Percentiles rank a stretch among this genome's conserved stretches.
Conservation (phyloP, 2,113 vertebrate genomes). For the Eira barbara region DNA sequence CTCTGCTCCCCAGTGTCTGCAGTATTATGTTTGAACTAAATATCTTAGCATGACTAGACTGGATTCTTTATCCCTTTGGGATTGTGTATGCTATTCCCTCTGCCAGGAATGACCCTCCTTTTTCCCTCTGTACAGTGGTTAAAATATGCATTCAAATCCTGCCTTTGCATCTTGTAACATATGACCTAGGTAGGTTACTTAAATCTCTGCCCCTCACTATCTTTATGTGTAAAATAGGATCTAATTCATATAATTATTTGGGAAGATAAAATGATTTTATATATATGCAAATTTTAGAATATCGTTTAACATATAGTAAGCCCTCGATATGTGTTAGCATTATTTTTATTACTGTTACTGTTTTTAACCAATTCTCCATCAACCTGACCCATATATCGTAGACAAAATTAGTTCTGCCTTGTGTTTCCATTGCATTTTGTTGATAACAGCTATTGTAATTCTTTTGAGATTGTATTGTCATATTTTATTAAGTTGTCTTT, state of each 20-base stretch:
- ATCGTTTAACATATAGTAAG: not conserved
- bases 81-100: not conserved
- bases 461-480: not conserved
- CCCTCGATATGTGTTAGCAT: not conserved
- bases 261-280: not conserved
- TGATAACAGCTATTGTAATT: not conserved
- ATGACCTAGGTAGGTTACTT: not conserved
- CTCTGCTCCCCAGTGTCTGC: not conserved
- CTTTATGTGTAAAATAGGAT: not conserved
- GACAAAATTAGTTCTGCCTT: not conserved
- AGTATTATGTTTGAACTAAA: not conserved
- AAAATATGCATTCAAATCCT: not conserved
- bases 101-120: not conserved
- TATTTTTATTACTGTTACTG: not conserved
- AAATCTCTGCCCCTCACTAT: not conserved
- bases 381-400: not conserved
- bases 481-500: slow-evolving; percentile 17
- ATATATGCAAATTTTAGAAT: not conserved
- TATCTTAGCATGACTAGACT: not conserved
- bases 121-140: not conserved
- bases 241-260: not conserved
- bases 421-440: slow-evolving; percentile 20
- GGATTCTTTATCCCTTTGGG: not conserved
- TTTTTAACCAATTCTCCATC: not conserved
- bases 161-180: not conserved